Base-by-base conservation (phyloP, 2,888 invertebrate species). In the Lucinisca nassula region DNA sequence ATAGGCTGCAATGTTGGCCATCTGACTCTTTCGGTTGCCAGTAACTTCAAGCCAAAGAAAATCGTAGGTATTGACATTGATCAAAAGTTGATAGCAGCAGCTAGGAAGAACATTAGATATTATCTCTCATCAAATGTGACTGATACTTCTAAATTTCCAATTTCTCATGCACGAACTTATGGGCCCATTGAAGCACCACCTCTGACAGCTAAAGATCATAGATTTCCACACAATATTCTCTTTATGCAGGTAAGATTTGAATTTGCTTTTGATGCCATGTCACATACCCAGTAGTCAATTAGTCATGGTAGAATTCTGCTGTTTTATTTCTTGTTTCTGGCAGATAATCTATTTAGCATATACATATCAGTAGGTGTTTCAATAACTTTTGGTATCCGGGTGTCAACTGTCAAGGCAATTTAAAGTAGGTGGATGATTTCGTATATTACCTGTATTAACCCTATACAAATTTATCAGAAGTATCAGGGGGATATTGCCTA, bases 1-100 rank as follows among this genome's bases (percentile, higher is more conserved):
- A 98, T 99, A 95, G 99, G 99, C 24, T 99, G 99, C 96, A 99
- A 99, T 96, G 98, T 98, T 87, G 99, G 99, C 0, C 98, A 99
- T 96, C 97, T 99, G 92, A 99, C 99, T 14, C 97, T 99, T 58
- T 98, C 98, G 0, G 97, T 99, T 75, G 99, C 99, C 0, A 97
- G 98, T 89, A 98, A 98, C 94, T 98, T 98, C 92, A 97, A 97
- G 49, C 99, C 99, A 1, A 97, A 97, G 89, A 98, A 98, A 91
- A 98, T 99, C 83, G 86, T 98, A 82, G 99, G 99, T 85, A 98
- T 99, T 92, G 99, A 99, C 96, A 99, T 99, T 93, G 99, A 99
- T 97, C 97, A 97, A 35, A 97, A 98, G 92, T 97, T 99, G 91
- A 98, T 99, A 75, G 97, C 97, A 77, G 97, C 97, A 78, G 98